Evolutionary conservation across 2,888 invertebrate species (phyloP), one percentile per base, ranked within the genome.

Genomic region (Dorcus hopei): DNA sequence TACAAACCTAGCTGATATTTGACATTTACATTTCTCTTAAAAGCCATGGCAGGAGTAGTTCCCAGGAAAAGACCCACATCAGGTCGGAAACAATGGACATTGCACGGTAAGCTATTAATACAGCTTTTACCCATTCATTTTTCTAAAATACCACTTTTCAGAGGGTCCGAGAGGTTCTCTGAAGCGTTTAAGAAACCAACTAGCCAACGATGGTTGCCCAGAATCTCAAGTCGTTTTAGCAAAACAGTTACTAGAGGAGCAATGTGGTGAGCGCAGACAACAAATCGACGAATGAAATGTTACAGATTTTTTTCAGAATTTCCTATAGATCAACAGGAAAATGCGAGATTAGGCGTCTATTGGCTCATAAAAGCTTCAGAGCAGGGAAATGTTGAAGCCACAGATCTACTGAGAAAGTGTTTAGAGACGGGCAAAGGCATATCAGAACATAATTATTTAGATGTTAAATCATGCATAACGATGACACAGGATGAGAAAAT

Each of bases 341-440:
- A 91, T 78, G 90, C 89, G 61, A 85, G 88, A 65, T 84, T 91
- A 65, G 95, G 94, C 0, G 86, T 96, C 51, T 89, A 92, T 71
- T 96, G 95, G 95, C 79, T 96, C 49, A 88, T 94, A n/a, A 90
- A 91, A 79, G 95, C 96, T 2, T 94, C 95, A 0, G 91, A 93
- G 71, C 94, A 95, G 77, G 96, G 95, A 0, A 93, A 94, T 70
- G 84, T 87, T 45, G 93, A 94, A 74, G 95, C 95, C 0, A 90
- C 93, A 39, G 85, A 85, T 60, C 83, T 94, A 71, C 81, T 97
- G 61, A 81, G 83, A 75, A 86, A 88, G 77, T 90, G 90, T 70
- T 82, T 92, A 9, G 81, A 86, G 41, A 86, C 85, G 38, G 88
- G 89, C 8, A 83, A 83, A 78, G 91, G 91, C 5, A 88, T 91